phyloP scores from a whole-genome alignment of 2,113 vertebrate genomes.

The Gasterosteus nipponicus region DNA sequence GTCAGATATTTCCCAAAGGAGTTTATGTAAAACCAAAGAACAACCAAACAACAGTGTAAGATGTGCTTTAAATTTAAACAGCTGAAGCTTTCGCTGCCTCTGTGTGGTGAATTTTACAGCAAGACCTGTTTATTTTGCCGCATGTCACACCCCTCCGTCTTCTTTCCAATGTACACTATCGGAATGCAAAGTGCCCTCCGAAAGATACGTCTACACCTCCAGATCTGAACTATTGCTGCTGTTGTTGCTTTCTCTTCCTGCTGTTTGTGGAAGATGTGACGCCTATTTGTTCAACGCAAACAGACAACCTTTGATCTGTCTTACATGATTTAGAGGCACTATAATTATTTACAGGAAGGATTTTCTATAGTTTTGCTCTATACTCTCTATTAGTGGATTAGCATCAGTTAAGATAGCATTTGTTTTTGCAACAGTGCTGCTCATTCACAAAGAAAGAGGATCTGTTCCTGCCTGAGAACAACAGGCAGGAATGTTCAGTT shows the following conservation, averaged over 20 bases:
- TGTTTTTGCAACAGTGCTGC: slow-evolving; percentile 3
- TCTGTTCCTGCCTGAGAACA: slow-evolving; percentile 10
- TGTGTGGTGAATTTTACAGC: neutral
- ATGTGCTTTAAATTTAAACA: neutral
- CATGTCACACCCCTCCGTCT: neutral
- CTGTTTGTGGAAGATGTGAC: neutral
- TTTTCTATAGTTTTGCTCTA: neutral
- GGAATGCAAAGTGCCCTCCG: neutral
- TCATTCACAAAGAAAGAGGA: neutral
- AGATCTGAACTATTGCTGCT: neutral
- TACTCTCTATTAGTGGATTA: neutral
- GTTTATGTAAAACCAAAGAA: neutral
- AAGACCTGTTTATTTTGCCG: neutral
- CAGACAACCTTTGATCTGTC: neutral
- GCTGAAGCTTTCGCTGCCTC: neutral
- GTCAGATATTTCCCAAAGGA: slow-evolving; percentile 11
- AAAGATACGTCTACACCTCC: neutral
- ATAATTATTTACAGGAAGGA: neutral
- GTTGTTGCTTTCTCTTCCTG: neutral
- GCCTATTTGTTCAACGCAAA: neutral
- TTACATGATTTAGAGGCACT: neutral
- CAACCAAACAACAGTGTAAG: neutral
- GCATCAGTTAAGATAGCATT: neutral
- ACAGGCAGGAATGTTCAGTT: neutral
- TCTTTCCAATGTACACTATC: neutral